Base-by-base conservation (phyloP, 2,888 invertebrate species). In the Clunio marinus region DNA sequence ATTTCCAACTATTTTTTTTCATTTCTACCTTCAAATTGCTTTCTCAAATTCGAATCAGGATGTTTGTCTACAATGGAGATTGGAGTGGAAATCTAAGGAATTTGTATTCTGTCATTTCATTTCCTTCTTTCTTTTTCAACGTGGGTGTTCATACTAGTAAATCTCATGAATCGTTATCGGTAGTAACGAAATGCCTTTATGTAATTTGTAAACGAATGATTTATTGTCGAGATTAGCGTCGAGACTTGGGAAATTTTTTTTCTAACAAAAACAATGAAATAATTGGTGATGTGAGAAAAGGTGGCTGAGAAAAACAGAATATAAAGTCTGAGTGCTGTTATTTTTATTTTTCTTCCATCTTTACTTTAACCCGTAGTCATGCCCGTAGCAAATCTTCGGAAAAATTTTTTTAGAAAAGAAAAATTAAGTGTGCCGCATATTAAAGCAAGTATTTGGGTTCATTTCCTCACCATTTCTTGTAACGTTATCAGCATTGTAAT, bases 131-230 rank as follows among this genome's bases (percentile, higher is more conserved):
- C n/a, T n/a, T n/a, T n/a, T n/a, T n/a, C n/a, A n/a, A n/a, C n/a
- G n/a, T n/a, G n/a, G n/a, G n/a, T n/a, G n/a, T n/a, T n/a, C n/a
- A n/a, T n/a, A n/a, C n/a, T n/a, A n/a, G n/a, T n/a, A n/a, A n/a
- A n/a, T n/a, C n/a, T n/a, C n/a, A n/a, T n/a, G n/a, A n/a, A 41
- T 41, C 10, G 15, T 13, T 15, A 17, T n/a, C 7, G 51, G 17
- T 41, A n/a, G 41, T 2, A n/a, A 2, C 2, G 22, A 51, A 51
- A 51, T 22, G 51, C 41, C 15, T 41, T 51, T 51, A 22, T 51
- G 7, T 51, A 51, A 51, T 51, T 22, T 17, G 51, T 22, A 20
- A 22, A n/a, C 51, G 51, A 51, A 51, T 51, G 51, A 51, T 51
- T 51, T 51, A 51, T 51, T 22, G 51, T 4, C 17, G 15, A 51